These are phyloP conservation scores for Arge pagana DNA, from an alignment of 2,888 invertebrate species.

Conservation along the genomic window DNA sequence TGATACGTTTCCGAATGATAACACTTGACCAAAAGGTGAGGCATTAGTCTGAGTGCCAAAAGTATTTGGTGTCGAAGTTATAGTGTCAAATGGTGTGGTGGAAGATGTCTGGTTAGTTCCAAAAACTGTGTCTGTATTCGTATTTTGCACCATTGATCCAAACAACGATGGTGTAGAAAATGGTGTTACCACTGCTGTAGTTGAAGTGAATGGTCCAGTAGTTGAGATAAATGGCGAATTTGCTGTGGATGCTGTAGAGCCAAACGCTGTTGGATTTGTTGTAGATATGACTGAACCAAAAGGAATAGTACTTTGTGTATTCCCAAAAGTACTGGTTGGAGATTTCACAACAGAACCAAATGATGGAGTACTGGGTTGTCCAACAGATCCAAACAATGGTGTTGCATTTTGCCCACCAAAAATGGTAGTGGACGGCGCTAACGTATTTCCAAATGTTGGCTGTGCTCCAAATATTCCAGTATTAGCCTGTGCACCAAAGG, in stretches of 20 bases:
- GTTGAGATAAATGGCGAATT: constrained; percentile 26
- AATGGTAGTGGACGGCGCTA: constrained; percentile 16
- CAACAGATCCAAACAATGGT: constrained; percentile 34
- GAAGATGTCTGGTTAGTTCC: not conserved
- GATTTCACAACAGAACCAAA: constrained; percentile 27
- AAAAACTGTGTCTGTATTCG: constrained; percentile 23
- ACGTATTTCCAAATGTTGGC: constrained; percentile 1
- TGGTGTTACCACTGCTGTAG: constrained; percentile 23
- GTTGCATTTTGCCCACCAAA: constrained; percentile 31
- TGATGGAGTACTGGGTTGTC: constrained; percentile 25
- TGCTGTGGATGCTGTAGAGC: constrained; percentile 16
- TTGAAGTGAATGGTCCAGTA: constrained; percentile 20
- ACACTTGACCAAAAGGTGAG: constrained; percentile 17
- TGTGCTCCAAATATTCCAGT: constrained; percentile 5
- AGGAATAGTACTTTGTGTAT: constrained; percentile 1
- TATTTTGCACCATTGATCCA: constrained; percentile 29
- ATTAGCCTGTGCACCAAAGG: constrained; percentile 8
- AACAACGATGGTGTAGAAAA: constrained; percentile 29
- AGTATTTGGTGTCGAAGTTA: not conserved
- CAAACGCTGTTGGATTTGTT: constrained; percentile 10
- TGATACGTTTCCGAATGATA: constrained; percentile 21
- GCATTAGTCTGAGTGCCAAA: not conserved
- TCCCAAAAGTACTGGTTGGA: constrained; percentile 18
- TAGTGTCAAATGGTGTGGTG: constrained; percentile 4
- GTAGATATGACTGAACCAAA: constrained; percentile 9